Evolutionary conservation across 2,113 vertebrate species (phyloP).

Genomic region (Elaphurus davidianus): DNA sequence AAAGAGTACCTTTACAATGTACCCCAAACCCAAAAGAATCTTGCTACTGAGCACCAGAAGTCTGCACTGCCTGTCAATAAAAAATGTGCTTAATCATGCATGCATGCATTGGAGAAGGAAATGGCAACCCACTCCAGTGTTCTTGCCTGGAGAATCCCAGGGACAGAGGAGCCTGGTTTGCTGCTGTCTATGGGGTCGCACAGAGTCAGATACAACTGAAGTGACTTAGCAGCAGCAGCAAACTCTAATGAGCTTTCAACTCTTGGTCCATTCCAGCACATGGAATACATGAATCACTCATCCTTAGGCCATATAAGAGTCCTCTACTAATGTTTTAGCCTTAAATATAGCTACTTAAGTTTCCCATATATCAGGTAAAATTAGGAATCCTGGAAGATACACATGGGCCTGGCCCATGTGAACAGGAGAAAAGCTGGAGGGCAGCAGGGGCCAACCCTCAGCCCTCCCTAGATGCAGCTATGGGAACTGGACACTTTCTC

Average conservation of each 20-base stretch:
- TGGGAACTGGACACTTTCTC: background rate
- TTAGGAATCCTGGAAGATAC: slow-evolving; percentile 58
- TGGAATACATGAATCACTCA: background rate
- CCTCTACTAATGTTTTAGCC: slow-evolving; percentile 43
- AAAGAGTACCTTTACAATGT: background rate
- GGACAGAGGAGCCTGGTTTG: background rate
- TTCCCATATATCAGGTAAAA: background rate
- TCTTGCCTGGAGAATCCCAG: background rate
- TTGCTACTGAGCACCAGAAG: background rate
- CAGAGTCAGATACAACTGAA: background rate
- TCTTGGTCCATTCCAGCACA: background rate
- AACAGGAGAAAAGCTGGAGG: background rate
- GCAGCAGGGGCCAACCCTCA: too few relatives aligned
- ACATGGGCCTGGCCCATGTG: background rate
- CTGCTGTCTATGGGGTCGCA: background rate
- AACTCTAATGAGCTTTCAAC: slow-evolving; percentile 13
- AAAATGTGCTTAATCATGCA: slow-evolving; percentile 51
- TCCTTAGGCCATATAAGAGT: background rate
- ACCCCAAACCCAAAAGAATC: background rate
- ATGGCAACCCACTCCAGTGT: background rate
- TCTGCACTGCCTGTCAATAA: slow-evolving; percentile 8
- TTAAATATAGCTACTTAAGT: slow-evolving; percentile 47
- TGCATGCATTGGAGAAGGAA: background rate
- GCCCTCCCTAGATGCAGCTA: background rate
- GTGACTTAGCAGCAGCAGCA: background rate